Percentiles rank a stretch among this genome's conserved stretches.
Conservation (phyloP, 2,888 invertebrate species). For the Ephialtes manifestator region DNA sequence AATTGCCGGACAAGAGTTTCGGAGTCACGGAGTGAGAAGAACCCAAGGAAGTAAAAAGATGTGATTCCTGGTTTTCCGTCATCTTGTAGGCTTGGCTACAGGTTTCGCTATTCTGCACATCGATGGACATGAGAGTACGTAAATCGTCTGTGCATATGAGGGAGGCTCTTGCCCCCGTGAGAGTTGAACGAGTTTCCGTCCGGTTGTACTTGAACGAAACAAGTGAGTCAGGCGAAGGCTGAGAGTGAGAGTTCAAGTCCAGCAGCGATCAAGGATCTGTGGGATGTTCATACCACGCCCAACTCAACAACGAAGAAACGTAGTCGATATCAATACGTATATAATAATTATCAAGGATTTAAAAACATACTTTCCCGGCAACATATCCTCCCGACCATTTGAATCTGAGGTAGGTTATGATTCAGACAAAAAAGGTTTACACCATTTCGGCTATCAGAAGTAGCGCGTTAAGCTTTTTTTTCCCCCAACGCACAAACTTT, state of each 20-base stretch:
- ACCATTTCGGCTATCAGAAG: neutral
- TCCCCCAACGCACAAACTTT: neutral
- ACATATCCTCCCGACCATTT: neutral
- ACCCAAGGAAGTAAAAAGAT: neutral
- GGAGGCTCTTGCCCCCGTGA: conserved; percentile 56
- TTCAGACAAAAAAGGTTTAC: neutral
- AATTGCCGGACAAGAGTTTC: too few species aligned
- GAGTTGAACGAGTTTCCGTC: conserved; percentile 71
- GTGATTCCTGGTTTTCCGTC: neutral
- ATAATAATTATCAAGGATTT: neutral
- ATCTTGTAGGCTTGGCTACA: neutral
- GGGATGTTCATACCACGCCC: conserved; percentile 38
- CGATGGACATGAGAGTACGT: neutral
- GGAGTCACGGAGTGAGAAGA: too few species aligned
- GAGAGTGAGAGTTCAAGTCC: conserved; percentile 65
- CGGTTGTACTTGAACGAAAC: conserved; percentile 74
- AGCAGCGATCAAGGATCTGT: conserved; percentile 40
- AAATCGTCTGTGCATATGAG: conserved; percentile 23
- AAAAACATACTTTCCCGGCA: neutral
- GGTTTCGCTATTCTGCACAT: neutral
- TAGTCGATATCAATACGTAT: neutral
- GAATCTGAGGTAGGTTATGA: neutral
- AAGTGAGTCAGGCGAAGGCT: conserved; percentile 61
- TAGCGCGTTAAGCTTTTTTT: neutral
- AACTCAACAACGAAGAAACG: neutral